Base-by-base conservation (phyloP, 2,888 invertebrate species). In the Isoperla grammatica region DNA sequence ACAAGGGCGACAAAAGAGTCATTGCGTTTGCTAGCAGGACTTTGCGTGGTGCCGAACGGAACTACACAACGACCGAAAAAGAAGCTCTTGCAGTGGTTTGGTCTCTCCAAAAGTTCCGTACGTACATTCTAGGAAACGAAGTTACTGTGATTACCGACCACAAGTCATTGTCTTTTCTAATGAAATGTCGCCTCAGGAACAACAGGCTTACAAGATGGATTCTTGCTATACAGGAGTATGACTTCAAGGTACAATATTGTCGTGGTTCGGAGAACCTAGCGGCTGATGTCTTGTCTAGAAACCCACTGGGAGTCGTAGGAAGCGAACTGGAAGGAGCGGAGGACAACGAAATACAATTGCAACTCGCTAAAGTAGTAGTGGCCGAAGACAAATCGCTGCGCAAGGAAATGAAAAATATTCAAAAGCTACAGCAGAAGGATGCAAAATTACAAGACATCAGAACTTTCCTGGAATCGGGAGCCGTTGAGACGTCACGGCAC, bases 71-170 rank as follows among this genome's bases (percentile, higher is more conserved):
- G 1, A 55, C 48, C 1, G 62, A 65, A 29, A 61, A 60, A 35
- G 65, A 66, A 61, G 56, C 63, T 0, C 22, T 65, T 6, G 65
- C 63, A 0, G 48, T 67, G 0, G 37, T 65, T 0, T 64, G 55
- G 42, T 63, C 65, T 2, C 35, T 60, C n/a, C 53, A 63, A 19
- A 57, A 61, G 49, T 67, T 65, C 40, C 20, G 63, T 2, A 61
- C 60, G 1, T 66, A 66, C 43, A 20, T 67, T 5, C 62, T 61
- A 13, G 66, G 66, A 4, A 54, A 46, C 12, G 54, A 57, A 19
- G 65, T 67, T 22, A 56, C 40, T n/a, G 35, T 67, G 2, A 56
- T 65, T 1, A 66, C 63, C 1, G 66, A 66, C 49, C 65, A 65
- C 35, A 40, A 54, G 45, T 59, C 64, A 1, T 43, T 66, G n/a